Conservation (phyloP, 2,797 vertebrate genomes). For the Thamnophis elegans region DNA sequence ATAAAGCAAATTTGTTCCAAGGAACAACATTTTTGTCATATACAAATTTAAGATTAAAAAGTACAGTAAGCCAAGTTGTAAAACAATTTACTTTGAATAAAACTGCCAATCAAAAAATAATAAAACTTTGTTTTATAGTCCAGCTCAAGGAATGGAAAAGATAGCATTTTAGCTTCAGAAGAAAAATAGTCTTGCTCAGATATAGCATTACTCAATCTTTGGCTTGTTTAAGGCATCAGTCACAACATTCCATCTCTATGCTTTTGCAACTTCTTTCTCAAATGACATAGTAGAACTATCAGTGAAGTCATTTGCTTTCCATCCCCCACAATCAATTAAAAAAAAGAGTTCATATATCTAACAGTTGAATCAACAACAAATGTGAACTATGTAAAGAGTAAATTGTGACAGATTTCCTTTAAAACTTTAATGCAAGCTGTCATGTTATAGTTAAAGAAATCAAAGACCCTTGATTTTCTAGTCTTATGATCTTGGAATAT, state of each 20-base stretch:
- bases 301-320: neutral
- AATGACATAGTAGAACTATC: neutral
- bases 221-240: neutral
- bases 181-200: neutral
- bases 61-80: neutral
- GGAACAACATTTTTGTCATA: neutral
- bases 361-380: neutral
- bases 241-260: neutral
- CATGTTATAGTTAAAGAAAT: neutral
- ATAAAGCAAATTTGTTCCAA: constrained; percentile 9
- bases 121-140: neutral
- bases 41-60: neutral
- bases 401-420: neutral
- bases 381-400: neutral
- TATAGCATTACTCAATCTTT: neutral
- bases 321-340: neutral
- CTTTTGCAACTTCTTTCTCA: neutral
- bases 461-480: neutral
- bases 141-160: neutral
- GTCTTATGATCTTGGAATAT: neutral
- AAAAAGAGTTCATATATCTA: neutral
- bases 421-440: neutral
- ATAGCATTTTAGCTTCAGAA: neutral
- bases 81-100: constrained; percentile 10
- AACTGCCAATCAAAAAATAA: neutral